Evolutionary conservation across 2,113 vertebrate species (phyloP).

Genomic region (Recurvirostra avosetta): DNA sequence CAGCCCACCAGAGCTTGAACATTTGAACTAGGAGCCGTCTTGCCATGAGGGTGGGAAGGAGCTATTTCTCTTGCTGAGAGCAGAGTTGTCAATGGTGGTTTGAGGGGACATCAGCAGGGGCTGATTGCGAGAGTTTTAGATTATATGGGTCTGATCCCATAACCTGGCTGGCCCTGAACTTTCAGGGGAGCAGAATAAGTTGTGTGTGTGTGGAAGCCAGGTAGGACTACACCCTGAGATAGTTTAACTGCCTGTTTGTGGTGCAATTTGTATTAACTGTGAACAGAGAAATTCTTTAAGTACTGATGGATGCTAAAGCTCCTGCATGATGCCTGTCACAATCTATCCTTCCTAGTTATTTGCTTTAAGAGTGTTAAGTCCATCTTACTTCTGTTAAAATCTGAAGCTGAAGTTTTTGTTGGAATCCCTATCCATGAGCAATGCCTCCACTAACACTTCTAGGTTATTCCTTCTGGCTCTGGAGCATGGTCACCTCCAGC

Average conservation of each 20-base stretch:
- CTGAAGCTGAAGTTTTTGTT: background rate
- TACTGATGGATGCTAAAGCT: background rate
- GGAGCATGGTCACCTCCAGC: background rate
- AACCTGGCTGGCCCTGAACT: background rate
- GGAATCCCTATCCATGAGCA: background rate
- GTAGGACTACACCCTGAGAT: background rate
- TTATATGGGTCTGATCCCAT: background rate
- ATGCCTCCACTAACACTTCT: background rate
- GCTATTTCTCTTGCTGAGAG: background rate
- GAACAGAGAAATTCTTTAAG: constrained; percentile 4
- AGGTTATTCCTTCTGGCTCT: background rate
- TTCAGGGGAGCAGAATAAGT: background rate
- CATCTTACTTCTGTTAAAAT: background rate
- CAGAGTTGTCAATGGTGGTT: background rate
- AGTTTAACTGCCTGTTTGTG: background rate
- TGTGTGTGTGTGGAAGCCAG: background rate
- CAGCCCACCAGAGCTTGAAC: constrained; percentile 31
- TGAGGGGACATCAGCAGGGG: background rate
- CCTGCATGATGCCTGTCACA: background rate
- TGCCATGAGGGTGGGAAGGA: background rate
- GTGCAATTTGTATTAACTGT: background rate
- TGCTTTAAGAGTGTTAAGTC: background rate
- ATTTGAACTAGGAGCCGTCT: background rate
- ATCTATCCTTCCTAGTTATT: background rate
- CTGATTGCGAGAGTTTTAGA: background rate